Base-by-base conservation (phyloP, 2,113 vertebrate species). In the Sinosuthora webbiana region DNA sequence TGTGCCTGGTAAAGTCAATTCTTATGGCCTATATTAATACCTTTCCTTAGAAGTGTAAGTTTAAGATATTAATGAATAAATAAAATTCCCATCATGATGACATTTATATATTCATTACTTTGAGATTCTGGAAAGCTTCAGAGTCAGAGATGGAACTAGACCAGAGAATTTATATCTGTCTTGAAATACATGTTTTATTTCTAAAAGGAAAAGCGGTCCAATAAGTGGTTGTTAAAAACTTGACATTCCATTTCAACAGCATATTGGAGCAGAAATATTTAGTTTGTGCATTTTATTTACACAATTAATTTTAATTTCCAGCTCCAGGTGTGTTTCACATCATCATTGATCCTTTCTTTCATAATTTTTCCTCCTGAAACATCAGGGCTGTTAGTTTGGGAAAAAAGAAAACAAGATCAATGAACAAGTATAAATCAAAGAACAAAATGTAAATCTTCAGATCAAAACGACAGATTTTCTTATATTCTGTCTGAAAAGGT, bases 181-280 rank as follows among this genome's bases (percentile, higher is more conserved):
- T 37, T 85, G 60, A 94, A 95, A 90, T 33, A 94, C 41, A 41
- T 78, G 14, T 31, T 82, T 78, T 82, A 27, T 83, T 95, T 90
- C 64, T 64, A 22, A 92, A 77, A 79, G 21, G 37, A 63, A 65
- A 82, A 47, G 1, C 4, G 25, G 95, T 77, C 31, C 12, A 14
- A 55, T 57, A 64, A 12, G 22, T 89, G 13, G 13, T 8, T 81
- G 16, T 70, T 93, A 56, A 57, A 79, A 95, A 79, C 44, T 20
- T 79, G 31, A 3, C n/a, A 56, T 65, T 94, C 16, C 10, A 10
- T 63, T 93, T 85, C 25, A 39, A 71, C 5, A 35, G 16, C 3
- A 19, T 62, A 35, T 44, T 74, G 63, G 65, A 55, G 60, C 24
- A 94, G 55, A 96, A 83, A 90, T 42, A 33, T 6, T 60, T 90